phyloP scores from a whole-genome alignment of 92 coral and sea anemone genomes.

The Zoanthus gigantus region DNA sequence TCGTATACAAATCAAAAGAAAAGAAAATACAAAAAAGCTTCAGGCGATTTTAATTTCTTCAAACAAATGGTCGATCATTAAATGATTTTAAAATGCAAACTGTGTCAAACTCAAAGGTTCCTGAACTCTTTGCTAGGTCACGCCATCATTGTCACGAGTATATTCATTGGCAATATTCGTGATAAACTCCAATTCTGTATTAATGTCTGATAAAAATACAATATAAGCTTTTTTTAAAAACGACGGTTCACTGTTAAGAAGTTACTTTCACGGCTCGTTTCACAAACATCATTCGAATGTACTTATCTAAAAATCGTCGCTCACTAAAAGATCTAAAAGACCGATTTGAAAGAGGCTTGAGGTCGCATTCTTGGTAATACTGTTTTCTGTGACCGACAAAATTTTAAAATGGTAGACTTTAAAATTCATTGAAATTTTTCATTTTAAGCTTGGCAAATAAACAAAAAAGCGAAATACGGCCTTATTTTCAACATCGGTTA shows the following conservation, averaged over 20 bases:
- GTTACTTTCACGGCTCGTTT: conserved; percentile 31
- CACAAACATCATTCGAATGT: background rate
- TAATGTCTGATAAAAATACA: background rate
- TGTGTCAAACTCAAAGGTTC: background rate
- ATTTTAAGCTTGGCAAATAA: background rate
- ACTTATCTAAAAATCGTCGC: background rate
- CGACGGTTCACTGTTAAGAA: background rate
- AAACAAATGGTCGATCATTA: background rate
- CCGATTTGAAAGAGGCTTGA: background rate
- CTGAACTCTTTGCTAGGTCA: background rate
- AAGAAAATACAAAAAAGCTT: background rate
- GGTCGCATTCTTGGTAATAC: background rate
- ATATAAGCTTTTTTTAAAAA: background rate
- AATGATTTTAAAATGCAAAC: background rate
- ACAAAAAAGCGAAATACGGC: background rate
- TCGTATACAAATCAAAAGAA: background rate
- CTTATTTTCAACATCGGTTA: background rate
- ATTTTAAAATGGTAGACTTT: background rate
- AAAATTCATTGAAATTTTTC: background rate
- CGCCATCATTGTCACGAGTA: conserved; percentile 44
- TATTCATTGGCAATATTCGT: background rate
- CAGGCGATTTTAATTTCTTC: background rate
- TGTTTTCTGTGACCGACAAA: background rate
- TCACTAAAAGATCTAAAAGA: background rate
- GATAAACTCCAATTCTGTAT: background rate